These are phyloP conservation scores for Neodiprion lecontei DNA, from an alignment of 1,140 invertebrate genomes.

Conservation along the genomic window DNA sequence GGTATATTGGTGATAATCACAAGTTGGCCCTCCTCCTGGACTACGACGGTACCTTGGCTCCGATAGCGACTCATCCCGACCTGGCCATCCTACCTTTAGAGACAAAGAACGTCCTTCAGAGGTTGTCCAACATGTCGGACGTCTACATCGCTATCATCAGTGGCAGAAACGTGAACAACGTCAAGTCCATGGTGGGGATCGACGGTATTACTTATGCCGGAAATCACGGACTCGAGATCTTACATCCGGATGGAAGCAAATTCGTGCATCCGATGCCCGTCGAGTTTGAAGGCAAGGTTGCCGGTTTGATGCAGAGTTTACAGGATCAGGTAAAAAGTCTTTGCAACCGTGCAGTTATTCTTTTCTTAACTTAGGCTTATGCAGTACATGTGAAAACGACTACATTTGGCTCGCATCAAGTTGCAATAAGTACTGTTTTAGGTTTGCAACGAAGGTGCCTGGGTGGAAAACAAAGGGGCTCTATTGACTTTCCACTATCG, in stretches of 20 bases:
- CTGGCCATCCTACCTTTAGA: slow-evolving; percentile 83
- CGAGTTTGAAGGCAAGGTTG: slow-evolving; percentile 84
- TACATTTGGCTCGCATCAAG: too few species aligned
- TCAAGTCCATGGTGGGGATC: slow-evolving; percentile 90
- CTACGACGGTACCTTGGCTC: slow-evolving; percentile 89
- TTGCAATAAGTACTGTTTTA: slow-evolving; percentile 36
- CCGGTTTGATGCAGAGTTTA: slow-evolving; percentile 76
- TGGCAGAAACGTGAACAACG: slow-evolving; percentile 85
- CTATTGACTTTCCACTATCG: slow-evolving; percentile 88
- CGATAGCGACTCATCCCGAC: slow-evolving; percentile 88
- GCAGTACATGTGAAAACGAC: background rate
- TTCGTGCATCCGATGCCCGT: slow-evolving; percentile 90
- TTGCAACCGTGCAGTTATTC: background rate
- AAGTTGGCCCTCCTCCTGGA: slow-evolving; percentile 86
- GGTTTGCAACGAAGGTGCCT: slow-evolving; percentile 85
- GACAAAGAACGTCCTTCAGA: slow-evolving; percentile 83
- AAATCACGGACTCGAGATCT: slow-evolving; percentile 87
- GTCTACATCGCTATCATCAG: slow-evolving; percentile 90
- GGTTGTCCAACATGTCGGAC: slow-evolving; percentile 85
- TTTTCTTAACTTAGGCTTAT: background rate
- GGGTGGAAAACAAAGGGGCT: slow-evolving; percentile 92
- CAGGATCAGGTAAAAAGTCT: slow-evolving; percentile 74
- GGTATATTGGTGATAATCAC: slow-evolving; percentile 85
- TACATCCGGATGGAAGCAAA: slow-evolving; percentile 88
- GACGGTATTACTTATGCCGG: slow-evolving; percentile 90